Base-by-base conservation (phyloP, 2,888 invertebrate genomes). In the Mythimna loreyi region DNA sequence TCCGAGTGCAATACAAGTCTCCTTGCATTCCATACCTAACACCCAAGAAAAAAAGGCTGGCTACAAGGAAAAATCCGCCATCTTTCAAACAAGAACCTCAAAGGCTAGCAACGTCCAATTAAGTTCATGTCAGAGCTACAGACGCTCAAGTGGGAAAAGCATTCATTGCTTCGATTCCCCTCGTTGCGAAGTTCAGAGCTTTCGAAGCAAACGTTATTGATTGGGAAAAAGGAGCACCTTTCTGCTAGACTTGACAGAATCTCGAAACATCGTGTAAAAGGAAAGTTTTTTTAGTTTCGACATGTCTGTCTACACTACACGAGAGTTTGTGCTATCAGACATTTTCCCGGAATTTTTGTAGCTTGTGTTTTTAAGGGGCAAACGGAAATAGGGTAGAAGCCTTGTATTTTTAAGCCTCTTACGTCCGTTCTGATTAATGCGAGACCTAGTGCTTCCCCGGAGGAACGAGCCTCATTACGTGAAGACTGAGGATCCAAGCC, bases 61-160 rank as follows among this genome's bases (percentile, higher is more conserved):
- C 47, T 16, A 61, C 33, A 73, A 74, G 65, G 55, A 62, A 78
- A 72, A 64, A 30, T 45, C 65, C 62, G 59, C 75, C 65, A 63
- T 74, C 75, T 79, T 67, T 75, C 58, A 67, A 79, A 79, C 66
- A 58, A 55, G 58, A 76, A 56, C 47, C 50, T 66, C 58, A 75
- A 76, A 70, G 61, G 75, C 78, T 50, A 49, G 57, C 75, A 79
- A 79, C 75, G 63, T 80, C 73, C 83, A 82, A 82, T 82, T 82
- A 81, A 76, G 52, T 68, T 66, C 63, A 58, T 66, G 71, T 75
- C 81, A 61, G 67, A 68, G 70, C 63, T 61, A 61, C 58, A 67
- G 75, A 64, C 75, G 61, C 72, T 52, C 56, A 63, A 73, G 75
- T 67, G 67, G 61, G 61, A 68, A 60, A 82, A 49, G 63, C 73